Percentiles rank a stretch among this genome's conserved stretches.
Conservation (phyloP, 2,888 invertebrate species). For the Lasioglossum villosulum region DNA sequence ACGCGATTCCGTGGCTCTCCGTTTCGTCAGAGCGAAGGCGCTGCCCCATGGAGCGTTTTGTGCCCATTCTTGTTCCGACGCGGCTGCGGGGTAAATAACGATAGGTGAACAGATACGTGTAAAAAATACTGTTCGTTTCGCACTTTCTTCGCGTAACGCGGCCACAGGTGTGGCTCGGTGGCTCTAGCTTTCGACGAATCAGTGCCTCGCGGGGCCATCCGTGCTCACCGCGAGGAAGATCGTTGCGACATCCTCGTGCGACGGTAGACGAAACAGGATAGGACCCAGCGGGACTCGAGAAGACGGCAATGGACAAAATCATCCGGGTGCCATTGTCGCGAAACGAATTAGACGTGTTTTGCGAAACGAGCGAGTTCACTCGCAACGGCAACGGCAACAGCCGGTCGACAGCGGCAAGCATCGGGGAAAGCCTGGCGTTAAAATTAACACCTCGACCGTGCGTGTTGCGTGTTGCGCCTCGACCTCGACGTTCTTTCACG, state of each 20-base stretch:
- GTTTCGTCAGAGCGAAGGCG: not conserved
- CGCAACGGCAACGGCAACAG: slow-evolving; percentile 35
- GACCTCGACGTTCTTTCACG: slow-evolving; percentile 54
- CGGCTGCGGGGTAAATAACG: not conserved
- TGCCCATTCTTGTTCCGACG: not conserved
- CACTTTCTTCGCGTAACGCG: not conserved
- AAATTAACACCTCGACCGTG: slow-evolving; percentile 70
- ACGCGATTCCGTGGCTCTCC: not conserved
- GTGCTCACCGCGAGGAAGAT: not conserved
- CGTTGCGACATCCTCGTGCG: not conserved
- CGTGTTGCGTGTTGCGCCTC: slow-evolving; percentile 59
- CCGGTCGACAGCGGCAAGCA: slow-evolving; percentile 43
- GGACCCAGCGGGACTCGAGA: not conserved
- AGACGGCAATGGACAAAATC: not conserved
- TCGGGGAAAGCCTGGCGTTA: slow-evolving; percentile 62
- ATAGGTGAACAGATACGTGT: not conserved
- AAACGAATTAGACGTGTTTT: slow-evolving; percentile 21
- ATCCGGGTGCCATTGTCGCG: not conserved
- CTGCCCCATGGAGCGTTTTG: not conserved
- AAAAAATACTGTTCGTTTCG: not conserved
- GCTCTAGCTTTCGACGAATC: not conserved
- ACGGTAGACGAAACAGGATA: no score
- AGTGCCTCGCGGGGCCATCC: not conserved
- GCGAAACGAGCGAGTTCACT: slow-evolving; percentile 47
- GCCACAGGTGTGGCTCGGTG: not conserved